Base-by-base conservation (phyloP, 1,140 invertebrate genomes). In the Leptinotarsa defecta region DNA sequence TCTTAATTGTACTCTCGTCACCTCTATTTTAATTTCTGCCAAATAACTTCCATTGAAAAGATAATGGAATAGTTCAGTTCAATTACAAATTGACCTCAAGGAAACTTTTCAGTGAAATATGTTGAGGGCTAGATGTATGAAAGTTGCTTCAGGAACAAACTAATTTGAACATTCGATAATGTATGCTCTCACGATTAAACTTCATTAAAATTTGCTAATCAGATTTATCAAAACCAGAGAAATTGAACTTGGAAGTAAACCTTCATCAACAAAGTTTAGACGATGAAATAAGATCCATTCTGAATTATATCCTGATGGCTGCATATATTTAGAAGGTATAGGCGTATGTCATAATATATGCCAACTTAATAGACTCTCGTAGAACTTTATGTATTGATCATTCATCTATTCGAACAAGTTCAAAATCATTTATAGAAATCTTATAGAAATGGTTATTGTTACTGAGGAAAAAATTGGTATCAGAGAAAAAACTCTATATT, bases 181-280 rank as follows among this genome's bases (percentile, higher is more conserved):
- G 24, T 68, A 68, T 68, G 67, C 24, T 43, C 34, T 3, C 34
- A 48, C 27, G n/a, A 19, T 68, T 68, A 68, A 68, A 57, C 67
- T 68, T 68, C 34, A 68, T 68, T 48, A 43, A 34, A 68, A 68
- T 68, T 48, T 48, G 43, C n/a, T 68, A 43, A 68, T 27, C 24
- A 43, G 27, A 19, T 68, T 34, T 48, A 68, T 68, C 67, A 68
- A 43, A 43, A 43, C 24, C 24, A 27, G 43, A 15, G 43, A 48
- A 68, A 68, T 15, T 68, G 3, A 24, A 67, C 64, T 67, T 17
- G 27, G 64, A 67, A 34, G 64, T 68, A n/a, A 68, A 68, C 67
- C 67, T 68, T 48, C 67, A 68, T 68, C 67, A 68, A 68, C 67
- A 68, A 68, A 68, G 67, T 68, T 68, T 11, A 19, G 24, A 67